Evolutionary conservation across 1,140 invertebrate species (phyloP).

Genomic region (Macrobrachium nipponense): DNA sequence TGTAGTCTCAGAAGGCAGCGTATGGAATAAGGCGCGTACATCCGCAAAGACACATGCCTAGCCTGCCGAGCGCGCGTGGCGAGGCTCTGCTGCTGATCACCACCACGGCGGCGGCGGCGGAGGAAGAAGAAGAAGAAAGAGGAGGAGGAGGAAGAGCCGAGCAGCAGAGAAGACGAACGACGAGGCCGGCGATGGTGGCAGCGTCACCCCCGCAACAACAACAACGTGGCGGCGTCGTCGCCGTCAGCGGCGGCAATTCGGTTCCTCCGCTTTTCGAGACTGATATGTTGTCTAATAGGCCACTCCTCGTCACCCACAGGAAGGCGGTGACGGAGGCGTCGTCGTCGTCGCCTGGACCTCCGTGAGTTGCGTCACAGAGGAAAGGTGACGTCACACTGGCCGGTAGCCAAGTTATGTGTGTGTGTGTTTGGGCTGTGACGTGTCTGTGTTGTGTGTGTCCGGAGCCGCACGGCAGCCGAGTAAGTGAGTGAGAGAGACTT

Average conservation of each 20-base stretch:
- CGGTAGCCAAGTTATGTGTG: constrained; percentile 29
- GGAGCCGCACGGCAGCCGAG: constrained; percentile 36
- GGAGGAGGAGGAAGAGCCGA: too few species aligned
- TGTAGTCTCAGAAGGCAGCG: too few species aligned
- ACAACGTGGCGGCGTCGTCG: constrained; percentile 18
- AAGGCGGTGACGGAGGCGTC: background rate
- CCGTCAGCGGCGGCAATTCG: constrained; percentile 1
- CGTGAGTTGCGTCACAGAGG: constrained; percentile 43
- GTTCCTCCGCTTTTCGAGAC: background rate
- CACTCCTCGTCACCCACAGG: constrained; percentile 1
- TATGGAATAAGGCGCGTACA: too few species aligned
- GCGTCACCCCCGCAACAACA: background rate
- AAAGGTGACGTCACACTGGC: constrained; percentile 45
- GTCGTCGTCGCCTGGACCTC: constrained; percentile 27
- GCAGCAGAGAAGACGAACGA: background rate
- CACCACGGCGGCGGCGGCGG: background rate
- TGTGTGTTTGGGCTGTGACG: constrained; percentile 15
- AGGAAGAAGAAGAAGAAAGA: too few species aligned
- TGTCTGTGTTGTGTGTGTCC: constrained; percentile 20
- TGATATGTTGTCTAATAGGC: constrained; percentile 27
- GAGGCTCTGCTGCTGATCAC: background rate
- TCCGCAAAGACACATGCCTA: too few species aligned
- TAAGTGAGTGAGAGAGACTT: constrained; percentile 1
- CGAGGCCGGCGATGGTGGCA: background rate
- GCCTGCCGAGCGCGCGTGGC: background rate